Percentiles rank a stretch among this genome's conserved stretches.
These are phyloP conservation scores for Labeo rohita DNA, from an alignment of 2,113 vertebrate species.

Conservation along the genomic window DNA sequence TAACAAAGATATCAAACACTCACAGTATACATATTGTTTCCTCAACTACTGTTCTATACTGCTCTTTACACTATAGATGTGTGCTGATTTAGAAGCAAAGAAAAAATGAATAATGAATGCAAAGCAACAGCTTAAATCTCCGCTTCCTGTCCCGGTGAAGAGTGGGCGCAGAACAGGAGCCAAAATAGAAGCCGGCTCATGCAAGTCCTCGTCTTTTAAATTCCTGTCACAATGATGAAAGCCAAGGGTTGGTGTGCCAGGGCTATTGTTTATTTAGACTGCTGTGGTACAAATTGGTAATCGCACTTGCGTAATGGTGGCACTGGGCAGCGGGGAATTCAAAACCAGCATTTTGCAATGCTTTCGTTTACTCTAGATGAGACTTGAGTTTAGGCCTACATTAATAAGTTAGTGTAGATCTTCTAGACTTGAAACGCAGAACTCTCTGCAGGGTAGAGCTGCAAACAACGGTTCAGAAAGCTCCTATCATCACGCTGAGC, in stretches of 20 bases:
- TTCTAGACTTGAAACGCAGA: background rate
- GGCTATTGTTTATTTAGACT: background rate
- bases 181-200: background rate
- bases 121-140: background rate
- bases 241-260: background rate
- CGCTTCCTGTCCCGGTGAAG: background rate
- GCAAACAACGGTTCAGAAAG: background rate
- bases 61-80: background rate
- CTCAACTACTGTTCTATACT: background rate
- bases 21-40: background rate
- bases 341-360: background rate
- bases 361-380: background rate
- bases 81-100: constrained; percentile 6
- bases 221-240: constrained; percentile 11
- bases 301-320: background rate
- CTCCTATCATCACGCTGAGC: background rate
- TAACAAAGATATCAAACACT: background rate
- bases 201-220: background rate
- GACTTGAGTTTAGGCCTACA: background rate
- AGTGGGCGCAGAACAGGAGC: background rate
- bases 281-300: background rate
- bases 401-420: background rate
- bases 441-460: background rate
- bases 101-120: constrained; percentile 25
- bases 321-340: background rate